Conservation (phyloP, 2,888 invertebrate genomes). For the Synergus itoensis region DNA sequence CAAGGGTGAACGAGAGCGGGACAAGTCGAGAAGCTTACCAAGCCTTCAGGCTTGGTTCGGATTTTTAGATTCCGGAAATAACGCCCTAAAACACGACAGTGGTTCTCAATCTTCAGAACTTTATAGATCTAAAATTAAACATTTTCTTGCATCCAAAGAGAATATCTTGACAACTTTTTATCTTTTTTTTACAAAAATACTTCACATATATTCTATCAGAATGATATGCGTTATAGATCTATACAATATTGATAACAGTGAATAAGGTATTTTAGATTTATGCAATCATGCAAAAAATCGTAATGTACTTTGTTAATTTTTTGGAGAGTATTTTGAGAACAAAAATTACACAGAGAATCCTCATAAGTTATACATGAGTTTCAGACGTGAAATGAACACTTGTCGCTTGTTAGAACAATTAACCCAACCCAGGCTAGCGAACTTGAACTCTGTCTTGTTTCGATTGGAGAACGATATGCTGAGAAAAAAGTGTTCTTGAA, state of each 20-base stretch:
- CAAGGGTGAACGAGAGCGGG: slow-evolving; percentile 37
- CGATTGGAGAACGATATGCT: slow-evolving; percentile 51
- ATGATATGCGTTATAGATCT: too few relatives aligned
- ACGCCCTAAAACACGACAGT: slow-evolving; percentile 35
- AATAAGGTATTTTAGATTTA: too few relatives aligned
- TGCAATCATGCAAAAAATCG: too few relatives aligned
- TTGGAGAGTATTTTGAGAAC: too few relatives aligned
- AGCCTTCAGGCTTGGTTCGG: slow-evolving; percentile 1
- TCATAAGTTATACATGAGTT: not conserved
- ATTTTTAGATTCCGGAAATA: slow-evolving; percentile 42
- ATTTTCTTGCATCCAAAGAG: not conserved
- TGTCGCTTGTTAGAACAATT: slow-evolving; percentile 68
- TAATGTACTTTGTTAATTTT: too few relatives aligned
- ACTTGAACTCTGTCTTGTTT: slow-evolving; percentile 66
- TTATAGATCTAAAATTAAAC: not conserved
- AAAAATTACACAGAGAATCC: not conserved
- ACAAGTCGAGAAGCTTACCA: slow-evolving; percentile 27
- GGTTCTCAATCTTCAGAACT: not conserved
- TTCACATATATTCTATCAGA: too few relatives aligned
- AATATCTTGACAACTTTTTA: not conserved
- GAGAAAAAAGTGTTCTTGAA: not conserved
- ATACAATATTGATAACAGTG: too few relatives aligned
- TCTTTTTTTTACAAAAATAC: not conserved
- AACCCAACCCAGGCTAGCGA: slow-evolving; percentile 64
- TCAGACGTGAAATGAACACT: slow-evolving; percentile 63